phyloP scores from a whole-genome alignment of 2,797 vertebrate species.

The Rachycentron canadum region DNA sequence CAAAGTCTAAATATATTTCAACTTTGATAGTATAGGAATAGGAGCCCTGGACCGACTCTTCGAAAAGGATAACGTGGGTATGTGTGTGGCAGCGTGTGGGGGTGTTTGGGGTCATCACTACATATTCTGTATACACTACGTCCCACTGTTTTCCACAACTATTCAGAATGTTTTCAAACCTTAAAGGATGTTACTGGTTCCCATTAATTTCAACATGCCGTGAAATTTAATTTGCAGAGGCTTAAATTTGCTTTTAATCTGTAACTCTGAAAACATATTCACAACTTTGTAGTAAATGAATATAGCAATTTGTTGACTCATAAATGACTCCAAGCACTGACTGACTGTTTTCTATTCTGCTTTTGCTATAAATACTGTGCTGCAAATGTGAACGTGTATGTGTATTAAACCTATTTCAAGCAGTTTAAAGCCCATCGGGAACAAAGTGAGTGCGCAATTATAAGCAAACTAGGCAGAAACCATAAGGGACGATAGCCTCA shows the following conservation, averaged over 20 bases:
- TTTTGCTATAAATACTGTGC: not conserved
- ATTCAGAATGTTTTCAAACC: not conserved
- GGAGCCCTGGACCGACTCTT: not conserved
- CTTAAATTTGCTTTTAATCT: not conserved
- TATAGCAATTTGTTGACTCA: not conserved
- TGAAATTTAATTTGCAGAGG: not conserved
- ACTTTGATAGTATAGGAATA: not conserved
- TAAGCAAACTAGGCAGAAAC: slow-evolving; percentile 6
- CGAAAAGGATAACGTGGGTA: not conserved
- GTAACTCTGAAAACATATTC: too few relatives aligned
- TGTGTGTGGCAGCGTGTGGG: not conserved
- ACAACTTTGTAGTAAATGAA: not conserved
- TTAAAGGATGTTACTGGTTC: not conserved
- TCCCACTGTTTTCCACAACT: not conserved
- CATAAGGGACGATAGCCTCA: not conserved
- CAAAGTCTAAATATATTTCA: not conserved
- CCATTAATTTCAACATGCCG: not conserved
- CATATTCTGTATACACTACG: not conserved
- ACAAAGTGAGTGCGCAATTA: slow-evolving; percentile 2
- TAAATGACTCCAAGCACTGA: not conserved
- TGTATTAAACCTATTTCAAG: slow-evolving; percentile 5
- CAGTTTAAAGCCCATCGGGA: not conserved
- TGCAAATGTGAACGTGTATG: not conserved
- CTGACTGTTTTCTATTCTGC: not conserved
- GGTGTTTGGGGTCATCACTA: not conserved